A percentile compares a stretch with the other conserved stretches of the same genome.
Evolutionary conservation across 2,888 invertebrate genomes (phyloP).

Genomic region (Troglohyphantes excavatus): DNA sequence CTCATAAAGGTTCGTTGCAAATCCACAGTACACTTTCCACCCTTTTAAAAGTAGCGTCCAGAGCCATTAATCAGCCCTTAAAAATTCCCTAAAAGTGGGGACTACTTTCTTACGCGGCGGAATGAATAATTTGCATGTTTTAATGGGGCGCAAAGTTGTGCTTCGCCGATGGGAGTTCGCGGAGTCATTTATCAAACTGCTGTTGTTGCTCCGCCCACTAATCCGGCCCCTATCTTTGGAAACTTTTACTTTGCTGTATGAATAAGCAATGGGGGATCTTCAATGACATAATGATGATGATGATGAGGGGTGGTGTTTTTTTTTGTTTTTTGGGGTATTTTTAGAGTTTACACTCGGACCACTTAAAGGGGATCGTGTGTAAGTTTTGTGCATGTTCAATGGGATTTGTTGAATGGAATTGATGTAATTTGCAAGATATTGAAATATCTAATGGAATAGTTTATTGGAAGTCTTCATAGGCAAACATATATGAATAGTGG

Average conservation of each 20-base stretch:
- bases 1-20: background rate
- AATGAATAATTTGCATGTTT: constrained; percentile 76
- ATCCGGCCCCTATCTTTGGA: constrained; percentile 35
- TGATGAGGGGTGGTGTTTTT: constrained; percentile 27
- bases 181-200: constrained; percentile 65
- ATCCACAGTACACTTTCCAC: constrained; percentile 40
- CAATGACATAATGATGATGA: constrained; percentile 77
- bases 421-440: constrained; percentile 56
- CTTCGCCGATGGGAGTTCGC: constrained; percentile 63
- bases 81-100: constrained; percentile 64
- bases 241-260: constrained; percentile 57
- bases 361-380: constrained; percentile 62
- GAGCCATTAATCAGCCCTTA: constrained; percentile 52
- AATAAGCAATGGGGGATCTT: constrained; percentile 63
- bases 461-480: no score
- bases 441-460: background rate
- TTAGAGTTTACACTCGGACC: background rate
- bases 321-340: constrained; percentile 13
- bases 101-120: constrained; percentile 64
- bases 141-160: constrained; percentile 70
- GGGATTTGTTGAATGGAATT: constrained; percentile 28
- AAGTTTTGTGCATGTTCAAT: constrained; percentile 53
- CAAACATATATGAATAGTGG: no score
- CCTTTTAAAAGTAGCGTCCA: constrained; percentile 58
- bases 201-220: constrained; percentile 54